Conservation (phyloP, 2,113 vertebrate species). For the Setophaga coronata region DNA sequence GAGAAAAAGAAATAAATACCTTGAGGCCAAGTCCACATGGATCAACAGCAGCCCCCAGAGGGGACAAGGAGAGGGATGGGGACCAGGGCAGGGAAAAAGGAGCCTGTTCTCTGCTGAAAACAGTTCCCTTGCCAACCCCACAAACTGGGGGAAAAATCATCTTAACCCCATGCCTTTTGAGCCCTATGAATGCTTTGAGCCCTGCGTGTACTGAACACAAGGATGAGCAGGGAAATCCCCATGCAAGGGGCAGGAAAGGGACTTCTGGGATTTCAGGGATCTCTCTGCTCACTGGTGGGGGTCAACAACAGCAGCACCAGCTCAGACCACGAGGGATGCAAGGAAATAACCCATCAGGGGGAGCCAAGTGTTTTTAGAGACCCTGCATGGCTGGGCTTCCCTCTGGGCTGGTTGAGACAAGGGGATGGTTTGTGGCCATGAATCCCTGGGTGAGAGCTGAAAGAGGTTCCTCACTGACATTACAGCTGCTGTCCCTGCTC, state of each 20-base stretch:
- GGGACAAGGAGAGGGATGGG: too few species aligned
- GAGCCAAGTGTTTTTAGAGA: not conserved
- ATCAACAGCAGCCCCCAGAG: not conserved
- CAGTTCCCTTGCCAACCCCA: not conserved
- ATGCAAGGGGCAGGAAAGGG: not conserved
- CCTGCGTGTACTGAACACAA: accelerated
- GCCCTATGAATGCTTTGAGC: not conserved
- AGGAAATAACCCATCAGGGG: not conserved
- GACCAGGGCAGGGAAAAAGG: not conserved
- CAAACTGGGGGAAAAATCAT: accelerated
- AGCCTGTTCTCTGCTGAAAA: not conserved
- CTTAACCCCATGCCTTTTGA: not conserved
- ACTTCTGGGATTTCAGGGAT: not conserved
- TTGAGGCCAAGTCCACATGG: not conserved
- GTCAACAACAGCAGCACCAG: accelerated
- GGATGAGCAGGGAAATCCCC: accelerated
- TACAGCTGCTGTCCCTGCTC: not conserved
- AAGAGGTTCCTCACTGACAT: not conserved
- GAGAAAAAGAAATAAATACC: accelerated
- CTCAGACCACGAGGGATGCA: not conserved
- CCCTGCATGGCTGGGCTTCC: not conserved
- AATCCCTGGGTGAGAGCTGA: not conserved
- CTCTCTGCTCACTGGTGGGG: not conserved
- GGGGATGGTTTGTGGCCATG: not conserved
- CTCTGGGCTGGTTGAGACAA: not conserved